Percentiles rank a stretch among this genome's conserved stretches.
These are phyloP conservation scores for Gulo gulo DNA, from an alignment of 2,113 vertebrate species.

Conservation along the genomic window DNA sequence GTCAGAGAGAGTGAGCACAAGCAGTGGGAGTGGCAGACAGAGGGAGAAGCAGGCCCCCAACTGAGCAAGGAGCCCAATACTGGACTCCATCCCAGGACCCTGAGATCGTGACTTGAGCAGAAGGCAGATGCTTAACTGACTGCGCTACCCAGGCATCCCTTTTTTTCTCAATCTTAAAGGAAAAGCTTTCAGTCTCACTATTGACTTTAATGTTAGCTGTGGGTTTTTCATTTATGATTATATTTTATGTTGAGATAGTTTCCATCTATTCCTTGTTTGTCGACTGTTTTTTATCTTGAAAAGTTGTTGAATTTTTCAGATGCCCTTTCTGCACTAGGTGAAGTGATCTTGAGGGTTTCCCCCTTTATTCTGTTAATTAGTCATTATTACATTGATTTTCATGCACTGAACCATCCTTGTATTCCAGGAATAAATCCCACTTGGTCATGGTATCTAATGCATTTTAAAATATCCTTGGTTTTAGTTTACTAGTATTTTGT, in stretches of 20 bases:
- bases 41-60: too few species aligned
- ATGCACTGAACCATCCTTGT: not conserved
- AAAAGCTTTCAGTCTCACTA: not conserved
- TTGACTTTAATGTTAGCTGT: not conserved
- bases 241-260: not conserved
- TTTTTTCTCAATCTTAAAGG: not conserved
- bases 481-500: not conserved
- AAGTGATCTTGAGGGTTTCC: not conserved
- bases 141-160: too few species aligned
- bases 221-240: not conserved
- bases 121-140: too few species aligned
- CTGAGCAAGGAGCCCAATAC: too few species aligned
- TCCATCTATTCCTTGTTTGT: not conserved
- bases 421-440: not conserved
- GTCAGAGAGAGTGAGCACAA: too few species aligned
- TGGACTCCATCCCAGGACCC: too few species aligned
- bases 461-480: not conserved
- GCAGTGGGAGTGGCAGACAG: too few species aligned
- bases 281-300: not conserved
- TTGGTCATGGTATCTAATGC: not conserved
- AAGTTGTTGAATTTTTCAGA: not conserved
- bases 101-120: too few species aligned
- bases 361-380: not conserved
- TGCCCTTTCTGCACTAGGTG: not conserved
- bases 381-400: not conserved